A percentile compares a stretch with the other conserved stretches of the same genome.
Evolutionary conservation across 2,888 invertebrate genomes (phyloP).

Genomic region (Caenorhabditis sulstoni): DNA sequence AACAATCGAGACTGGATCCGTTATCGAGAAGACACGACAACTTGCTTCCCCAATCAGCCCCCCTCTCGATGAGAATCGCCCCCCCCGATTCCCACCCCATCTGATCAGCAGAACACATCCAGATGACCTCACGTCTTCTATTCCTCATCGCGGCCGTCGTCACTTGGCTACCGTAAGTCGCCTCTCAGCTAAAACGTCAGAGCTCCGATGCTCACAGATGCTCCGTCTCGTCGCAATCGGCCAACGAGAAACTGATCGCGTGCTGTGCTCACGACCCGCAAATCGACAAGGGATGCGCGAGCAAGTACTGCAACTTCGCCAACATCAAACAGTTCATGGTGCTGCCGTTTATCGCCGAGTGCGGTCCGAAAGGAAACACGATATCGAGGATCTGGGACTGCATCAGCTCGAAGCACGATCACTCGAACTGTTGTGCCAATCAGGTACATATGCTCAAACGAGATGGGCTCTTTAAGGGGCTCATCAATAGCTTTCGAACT

Average conservation of each 20-base stretch:
- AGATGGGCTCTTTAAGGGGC: not conserved
- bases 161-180: too few relatives aligned
- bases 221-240: not conserved
- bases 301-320: conserved; percentile 64
- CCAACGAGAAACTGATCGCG: conserved; percentile 63
- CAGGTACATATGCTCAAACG: conserved; percentile 51
- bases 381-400: conserved; percentile 74
- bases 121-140: too few relatives aligned
- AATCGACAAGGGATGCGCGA: conserved; percentile 62
- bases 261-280: conserved; percentile 63
- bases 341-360: conserved; percentile 71
- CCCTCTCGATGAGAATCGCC: too few relatives aligned
- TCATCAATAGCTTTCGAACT: not conserved
- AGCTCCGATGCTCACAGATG: conserved; percentile 11
- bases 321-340: conserved; percentile 56
- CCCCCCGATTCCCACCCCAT: too few relatives aligned
- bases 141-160: too few relatives aligned
- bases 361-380: conserved; percentile 70
- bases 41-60: too few relatives aligned
- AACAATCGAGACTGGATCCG: too few relatives aligned
- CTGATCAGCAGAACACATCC: too few relatives aligned
- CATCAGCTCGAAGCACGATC: conserved; percentile 72
- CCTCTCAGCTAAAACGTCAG: too few relatives aligned
- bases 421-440: conserved; percentile 71
- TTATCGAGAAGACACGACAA: too few relatives aligned